phyloP scores from a whole-genome alignment of 2,888 invertebrate genomes.

The Drosophila subsilvestris region DNA sequence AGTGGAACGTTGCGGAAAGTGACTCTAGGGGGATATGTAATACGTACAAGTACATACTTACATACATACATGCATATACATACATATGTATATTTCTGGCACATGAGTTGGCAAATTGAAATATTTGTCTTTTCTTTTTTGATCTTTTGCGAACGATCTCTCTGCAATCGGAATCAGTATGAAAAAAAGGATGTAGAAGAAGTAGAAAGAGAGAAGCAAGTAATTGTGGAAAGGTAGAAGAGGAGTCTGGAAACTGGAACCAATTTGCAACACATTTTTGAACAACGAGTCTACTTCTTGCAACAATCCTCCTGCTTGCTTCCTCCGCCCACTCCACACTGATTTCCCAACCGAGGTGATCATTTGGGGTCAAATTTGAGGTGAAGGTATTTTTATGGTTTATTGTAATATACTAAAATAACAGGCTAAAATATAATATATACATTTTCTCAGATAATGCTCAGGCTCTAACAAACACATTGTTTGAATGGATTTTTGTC shows the following conservation, averaged over 20 bases:
- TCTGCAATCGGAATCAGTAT: conserved; percentile 44
- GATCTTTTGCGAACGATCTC: conserved; percentile 51
- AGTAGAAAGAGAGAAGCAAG: conserved; percentile 31
- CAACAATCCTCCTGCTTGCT: neutral
- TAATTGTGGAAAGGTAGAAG: conserved; percentile 28
- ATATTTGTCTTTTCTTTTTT: conserved; percentile 42
- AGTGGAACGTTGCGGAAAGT: conserved; percentile 20
- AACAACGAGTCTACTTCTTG: conserved; percentile 47
- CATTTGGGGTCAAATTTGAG: too few relatives aligned
- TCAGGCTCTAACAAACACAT: too few relatives aligned
- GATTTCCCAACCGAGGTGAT: neutral
- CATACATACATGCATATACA: neutral
- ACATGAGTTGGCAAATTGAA: conserved; percentile 64
- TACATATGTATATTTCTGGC: conserved; percentile 32
- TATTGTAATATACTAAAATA: too few relatives aligned
- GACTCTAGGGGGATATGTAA: neutral
- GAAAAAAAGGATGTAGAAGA: conserved; percentile 59
- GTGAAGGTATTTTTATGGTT: too few relatives aligned
- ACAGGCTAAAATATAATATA: too few relatives aligned
- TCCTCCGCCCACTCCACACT: neutral
- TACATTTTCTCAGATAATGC: too few relatives aligned
- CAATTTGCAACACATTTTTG: conserved; percentile 77
- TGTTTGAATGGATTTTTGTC: too few relatives aligned
- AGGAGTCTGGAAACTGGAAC: conserved; percentile 74
- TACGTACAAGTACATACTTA: conserved; percentile 3